phyloP scores from a whole-genome alignment of 2,888 invertebrate genomes.

The Acleris cristana region DNA sequence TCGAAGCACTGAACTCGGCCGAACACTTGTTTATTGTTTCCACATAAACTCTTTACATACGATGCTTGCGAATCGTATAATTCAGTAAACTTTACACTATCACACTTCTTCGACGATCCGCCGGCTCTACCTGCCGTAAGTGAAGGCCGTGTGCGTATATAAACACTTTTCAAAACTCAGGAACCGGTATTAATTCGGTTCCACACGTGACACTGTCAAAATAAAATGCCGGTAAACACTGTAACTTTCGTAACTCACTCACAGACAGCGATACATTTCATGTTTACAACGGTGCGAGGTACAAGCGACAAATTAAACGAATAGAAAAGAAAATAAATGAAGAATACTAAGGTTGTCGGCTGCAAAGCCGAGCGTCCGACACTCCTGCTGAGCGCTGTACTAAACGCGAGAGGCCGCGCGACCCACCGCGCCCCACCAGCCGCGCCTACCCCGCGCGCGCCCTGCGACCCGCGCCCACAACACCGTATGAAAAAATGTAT shows the following conservation, averaged over 20 bases:
- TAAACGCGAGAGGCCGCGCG: slow-evolving; percentile 79
- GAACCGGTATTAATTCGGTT: slow-evolving; percentile 79
- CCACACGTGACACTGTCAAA: slow-evolving; percentile 81
- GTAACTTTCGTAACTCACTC: slow-evolving; percentile 64
- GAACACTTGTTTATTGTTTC: slow-evolving; percentile 57
- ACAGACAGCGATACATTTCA: slow-evolving; percentile 63
- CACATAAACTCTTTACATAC: slow-evolving; percentile 56
- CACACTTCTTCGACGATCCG: slow-evolving; percentile 65
- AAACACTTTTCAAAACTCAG: slow-evolving; percentile 79
- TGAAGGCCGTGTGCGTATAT: slow-evolving; percentile 76
- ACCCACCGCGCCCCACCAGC: slow-evolving; percentile 67
- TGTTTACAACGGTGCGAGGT: slow-evolving; percentile 63
- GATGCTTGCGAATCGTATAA: slow-evolving; percentile 49
- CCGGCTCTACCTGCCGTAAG: slow-evolving; percentile 75
- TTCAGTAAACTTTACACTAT: slow-evolving; percentile 59
- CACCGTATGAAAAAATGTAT: slow-evolving; percentile 63
- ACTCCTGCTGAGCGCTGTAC: slow-evolving; percentile 83
- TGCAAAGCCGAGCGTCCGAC: slow-evolving; percentile 81
- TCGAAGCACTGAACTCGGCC: slow-evolving; percentile 50
- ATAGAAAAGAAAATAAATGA: slow-evolving; percentile 84
- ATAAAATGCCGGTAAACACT: slow-evolving; percentile 65
- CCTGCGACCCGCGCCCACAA: slow-evolving; percentile 70
- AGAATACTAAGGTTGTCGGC: slow-evolving; percentile 81
- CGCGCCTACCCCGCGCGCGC: slow-evolving; percentile 64
- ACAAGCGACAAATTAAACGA: slow-evolving; percentile 79